Conservation (phyloP, 2,113 vertebrate genomes). For the Bubalus kerabau region DNA sequence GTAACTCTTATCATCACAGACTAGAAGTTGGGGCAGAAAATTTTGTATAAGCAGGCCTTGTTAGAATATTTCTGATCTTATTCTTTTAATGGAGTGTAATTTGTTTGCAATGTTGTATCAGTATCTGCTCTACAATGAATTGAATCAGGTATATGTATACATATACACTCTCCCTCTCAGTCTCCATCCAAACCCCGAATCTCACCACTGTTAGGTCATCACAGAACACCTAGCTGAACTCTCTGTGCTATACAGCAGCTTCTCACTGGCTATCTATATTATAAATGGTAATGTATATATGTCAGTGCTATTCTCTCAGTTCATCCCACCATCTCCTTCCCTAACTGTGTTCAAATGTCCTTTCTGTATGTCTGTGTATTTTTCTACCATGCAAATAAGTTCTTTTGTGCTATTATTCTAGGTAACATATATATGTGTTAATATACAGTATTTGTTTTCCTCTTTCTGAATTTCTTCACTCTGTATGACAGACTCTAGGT, state of each 20-base stretch:
- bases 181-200: neutral
- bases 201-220: neutral
- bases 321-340: neutral
- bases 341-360: neutral
- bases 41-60: neutral
- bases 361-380: neutral
- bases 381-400: neutral
- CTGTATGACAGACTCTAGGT: neutral
- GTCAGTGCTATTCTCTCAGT: neutral
- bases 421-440: neutral
- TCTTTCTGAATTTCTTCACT: neutral
- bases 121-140: neutral
- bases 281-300: neutral
- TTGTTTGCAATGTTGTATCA: neutral
- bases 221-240: neutral
- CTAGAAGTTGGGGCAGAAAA: neutral
- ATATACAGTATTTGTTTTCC: neutral
- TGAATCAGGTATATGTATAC: neutral
- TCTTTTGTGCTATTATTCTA: neutral
- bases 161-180: neutral
- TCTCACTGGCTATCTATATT: neutral
- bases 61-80: neutral
- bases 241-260: neutral
- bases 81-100: neutral
- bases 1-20: neutral